Evolutionary conservation across 2,113 vertebrate species (phyloP), one percentile per base, ranked within the genome.

Genomic region (Pantherophis guttatus): DNA sequence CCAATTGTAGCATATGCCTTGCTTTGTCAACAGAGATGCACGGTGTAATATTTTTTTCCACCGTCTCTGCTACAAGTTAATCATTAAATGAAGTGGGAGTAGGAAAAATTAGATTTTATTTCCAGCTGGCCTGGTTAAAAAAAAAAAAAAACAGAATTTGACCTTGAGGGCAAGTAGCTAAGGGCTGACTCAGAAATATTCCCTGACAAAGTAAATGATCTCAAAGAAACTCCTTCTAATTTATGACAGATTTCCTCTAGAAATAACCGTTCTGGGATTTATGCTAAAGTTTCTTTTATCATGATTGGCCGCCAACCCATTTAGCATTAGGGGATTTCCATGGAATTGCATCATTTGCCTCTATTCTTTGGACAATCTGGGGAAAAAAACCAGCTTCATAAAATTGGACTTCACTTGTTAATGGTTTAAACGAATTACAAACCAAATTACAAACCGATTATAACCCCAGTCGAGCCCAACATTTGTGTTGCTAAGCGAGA

Each of bases 151-250:
- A 6, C 26, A 62, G 5, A 1, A 0, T 13, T 90, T 50, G 89
- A 87, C 10, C 85, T 91, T 91, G 39, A 91, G 89, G 65, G 65
- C 86, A 94, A 65, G 53, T 7, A 90, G 87, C 15, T 44, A 85
- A 92, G 44, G 90, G 87, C 70, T 88, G 65, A 88, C 26, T 93
- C 86, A 91, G 44, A 87, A 19, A 75, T 17, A 10, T 65, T 33
- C 8, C 15, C 29, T 21, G 15, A 52, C 88, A 91, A 57, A 85
- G 58, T 29, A 94, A 87, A 29, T 0, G 0, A 24, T 52, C 58
- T 75, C 44, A 75, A 54, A 58, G 29, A 90, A 94, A 1, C 11
- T 33, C 91, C 90, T 53, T 21, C 65, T 90, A 81, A 39, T 33
- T 55, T 85, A 17, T 29, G 86, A 52, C 48, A 75, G 62, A 39